These are phyloP conservation scores for Euleptes europaea DNA, from an alignment of 2,113 vertebrate species.

Conservation along the genomic window DNA sequence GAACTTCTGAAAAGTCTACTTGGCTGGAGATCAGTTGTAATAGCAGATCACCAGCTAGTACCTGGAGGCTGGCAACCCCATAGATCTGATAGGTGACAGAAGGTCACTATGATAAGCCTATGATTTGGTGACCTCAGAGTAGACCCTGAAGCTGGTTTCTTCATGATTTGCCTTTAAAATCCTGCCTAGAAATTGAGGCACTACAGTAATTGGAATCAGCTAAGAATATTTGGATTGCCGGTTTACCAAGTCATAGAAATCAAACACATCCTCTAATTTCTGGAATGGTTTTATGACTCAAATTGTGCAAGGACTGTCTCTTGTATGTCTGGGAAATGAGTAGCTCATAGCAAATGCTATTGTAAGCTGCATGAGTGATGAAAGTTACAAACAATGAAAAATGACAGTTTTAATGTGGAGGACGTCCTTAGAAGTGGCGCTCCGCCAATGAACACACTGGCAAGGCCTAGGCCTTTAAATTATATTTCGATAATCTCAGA, in stretches of 20 bases:
- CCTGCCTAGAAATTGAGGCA: neutral
- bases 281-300: neutral
- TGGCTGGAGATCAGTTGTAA: too few relatives aligned
- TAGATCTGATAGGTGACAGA: neutral
- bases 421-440: neutral
- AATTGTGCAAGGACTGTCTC: neutral
- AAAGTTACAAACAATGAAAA: neutral
- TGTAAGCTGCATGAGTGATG: neutral
- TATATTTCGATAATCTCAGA: neutral
- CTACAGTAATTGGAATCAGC: neutral
- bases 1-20: slow-evolving; percentile 10
- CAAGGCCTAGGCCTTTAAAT: neutral
- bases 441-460: rapidly evolving
- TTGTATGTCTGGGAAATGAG: neutral
- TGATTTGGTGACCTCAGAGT: neutral
- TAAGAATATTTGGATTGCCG: neutral
- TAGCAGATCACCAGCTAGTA: too few relatives aligned
- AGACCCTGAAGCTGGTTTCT: neutral
- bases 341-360: neutral
- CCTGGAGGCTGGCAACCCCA: too few relatives aligned
- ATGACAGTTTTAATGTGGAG: neutral
- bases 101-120: neutral
- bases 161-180: neutral
- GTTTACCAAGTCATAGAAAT: neutral
- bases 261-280: slow-evolving; percentile 9